Conservation (phyloP, 1,140 invertebrate species). For the Ctenoplectra terminalis region DNA sequence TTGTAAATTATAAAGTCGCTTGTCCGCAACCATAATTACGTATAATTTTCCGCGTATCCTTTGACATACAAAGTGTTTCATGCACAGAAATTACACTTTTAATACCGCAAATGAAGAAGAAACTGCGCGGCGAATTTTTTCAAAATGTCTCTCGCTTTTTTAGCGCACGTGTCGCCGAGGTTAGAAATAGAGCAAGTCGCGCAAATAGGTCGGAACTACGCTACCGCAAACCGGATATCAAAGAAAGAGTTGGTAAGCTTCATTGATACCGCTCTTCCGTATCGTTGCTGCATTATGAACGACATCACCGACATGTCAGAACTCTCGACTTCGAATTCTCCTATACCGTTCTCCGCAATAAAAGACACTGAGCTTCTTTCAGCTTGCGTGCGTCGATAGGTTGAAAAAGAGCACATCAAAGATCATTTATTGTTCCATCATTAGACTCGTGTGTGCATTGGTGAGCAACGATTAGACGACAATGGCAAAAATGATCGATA, state of each 20-base stretch:
- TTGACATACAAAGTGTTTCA: too few species aligned
- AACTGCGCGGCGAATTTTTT: too few species aligned
- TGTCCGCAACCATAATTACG: too few species aligned
- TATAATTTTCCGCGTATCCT: too few species aligned
- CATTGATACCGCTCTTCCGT: constrained; percentile 25
- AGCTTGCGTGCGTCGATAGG: too few species aligned
- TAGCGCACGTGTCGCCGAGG: too few species aligned
- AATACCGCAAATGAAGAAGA: too few species aligned
- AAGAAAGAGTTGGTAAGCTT: background rate
- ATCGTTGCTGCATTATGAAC: constrained; percentile 11
- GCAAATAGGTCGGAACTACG: background rate
- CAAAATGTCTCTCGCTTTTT: too few species aligned
- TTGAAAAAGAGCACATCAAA: background rate
- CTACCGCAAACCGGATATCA: background rate
- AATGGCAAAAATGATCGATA: background rate
- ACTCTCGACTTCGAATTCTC: background rate
- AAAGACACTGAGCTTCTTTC: constrained; percentile 6
- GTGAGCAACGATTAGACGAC: background rate
- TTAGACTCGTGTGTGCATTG: too few species aligned
- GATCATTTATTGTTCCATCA: background rate
- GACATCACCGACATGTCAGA: background rate
- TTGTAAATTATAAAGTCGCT: too few species aligned
- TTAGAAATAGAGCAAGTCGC: constrained; percentile 4
- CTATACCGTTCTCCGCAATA: background rate
- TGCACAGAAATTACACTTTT: too few species aligned